Evolutionary conservation across 2,888 invertebrate species (phyloP), one percentile per base, ranked within the genome.

Genomic region (Agrochola circellaris): DNA sequence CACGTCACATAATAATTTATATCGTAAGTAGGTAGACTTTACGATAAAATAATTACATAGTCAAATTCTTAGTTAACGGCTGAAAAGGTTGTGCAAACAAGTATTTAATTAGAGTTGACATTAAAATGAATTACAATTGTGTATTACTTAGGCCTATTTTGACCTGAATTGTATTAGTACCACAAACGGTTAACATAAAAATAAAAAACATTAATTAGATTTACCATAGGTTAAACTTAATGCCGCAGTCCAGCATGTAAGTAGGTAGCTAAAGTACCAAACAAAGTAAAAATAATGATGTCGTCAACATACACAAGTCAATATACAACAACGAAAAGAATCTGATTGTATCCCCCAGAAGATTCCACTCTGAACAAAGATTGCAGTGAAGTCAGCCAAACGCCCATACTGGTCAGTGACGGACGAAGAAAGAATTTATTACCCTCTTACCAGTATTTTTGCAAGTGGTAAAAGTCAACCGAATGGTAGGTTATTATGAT

Each of bases 401-500:
- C 48, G 30, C 11, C 23, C 26, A 48, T 56, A 48, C 54, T 64
- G 69, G 66, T 30, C 85, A 77, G 51, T 74, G 79, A 86, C 62
- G 38, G 76, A 69, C 84, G 68, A 68, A 38, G 61, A 76, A 86
- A 69, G 54, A 86, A 86, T 84, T 83, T 84, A 86, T 79, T 64
- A 76, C 69, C 75, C 73, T 72, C 75, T 72, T 70, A 61, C 75
- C 73, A 58, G 73, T 73, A 85, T 71, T 79, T 83, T 70, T 86
- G 74, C 74, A 62, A 83, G 84, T 66, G 65, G 68, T 85, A 85
- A 85, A 86, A 83, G 79, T 77, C 86, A 79, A 76, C 75, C n/a
- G 48, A 84, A 84, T 74, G 79, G 79, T 42, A 48, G 73, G 73
- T 83, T 84, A 86, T 84, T 84, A 83, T 69, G 86, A 84, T 83